These are phyloP conservation scores for Calycopis cecrops DNA, from an alignment of 1,140 invertebrate species.

Conservation along the genomic window DNA sequence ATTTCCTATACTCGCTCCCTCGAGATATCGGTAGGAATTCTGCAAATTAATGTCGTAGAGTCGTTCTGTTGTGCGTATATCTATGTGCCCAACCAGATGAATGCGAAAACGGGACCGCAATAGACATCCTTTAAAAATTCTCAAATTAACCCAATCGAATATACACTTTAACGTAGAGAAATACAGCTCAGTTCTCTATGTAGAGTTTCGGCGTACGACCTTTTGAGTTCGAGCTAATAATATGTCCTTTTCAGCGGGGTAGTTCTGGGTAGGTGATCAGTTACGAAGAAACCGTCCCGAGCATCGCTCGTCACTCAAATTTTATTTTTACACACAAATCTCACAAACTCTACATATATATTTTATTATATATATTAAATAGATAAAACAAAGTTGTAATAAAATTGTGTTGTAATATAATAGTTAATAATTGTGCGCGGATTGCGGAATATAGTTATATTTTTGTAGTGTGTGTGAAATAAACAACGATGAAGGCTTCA, in stretches of 20 bases:
- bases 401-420: constrained; percentile 24
- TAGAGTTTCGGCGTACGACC: constrained; percentile 23
- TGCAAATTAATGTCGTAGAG: constrained; percentile 32
- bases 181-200: constrained; percentile 28
- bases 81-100: constrained; percentile 60
- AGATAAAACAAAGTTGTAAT: constrained; percentile 20
- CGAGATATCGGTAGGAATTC: constrained; percentile 24
- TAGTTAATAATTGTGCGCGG: background rate
- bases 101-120: constrained; percentile 47
- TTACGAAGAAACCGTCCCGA: constrained; percentile 62
- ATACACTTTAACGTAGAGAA: constrained; percentile 2
- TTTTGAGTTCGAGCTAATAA: constrained; percentile 23
- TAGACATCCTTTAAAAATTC: constrained; percentile 56
- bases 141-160: constrained; percentile 20
- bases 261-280: constrained; percentile 55
- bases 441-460: too few relatives aligned
- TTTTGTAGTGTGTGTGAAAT: too few relatives aligned
- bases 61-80: constrained; percentile 49
- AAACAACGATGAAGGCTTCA: constrained; percentile 82
- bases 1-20: constrained; percentile 5
- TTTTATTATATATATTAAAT: constrained; percentile 21
- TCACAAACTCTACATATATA: constrained; percentile 10
- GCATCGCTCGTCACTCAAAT: constrained; percentile 44
- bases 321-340: constrained; percentile 18
- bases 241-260: constrained; percentile 67